Percentiles rank a stretch among this genome's conserved stretches.
These are phyloP conservation scores for Entomyzon cyanotis DNA, from an alignment of 2,113 vertebrate genomes.

Conservation along the genomic window DNA sequence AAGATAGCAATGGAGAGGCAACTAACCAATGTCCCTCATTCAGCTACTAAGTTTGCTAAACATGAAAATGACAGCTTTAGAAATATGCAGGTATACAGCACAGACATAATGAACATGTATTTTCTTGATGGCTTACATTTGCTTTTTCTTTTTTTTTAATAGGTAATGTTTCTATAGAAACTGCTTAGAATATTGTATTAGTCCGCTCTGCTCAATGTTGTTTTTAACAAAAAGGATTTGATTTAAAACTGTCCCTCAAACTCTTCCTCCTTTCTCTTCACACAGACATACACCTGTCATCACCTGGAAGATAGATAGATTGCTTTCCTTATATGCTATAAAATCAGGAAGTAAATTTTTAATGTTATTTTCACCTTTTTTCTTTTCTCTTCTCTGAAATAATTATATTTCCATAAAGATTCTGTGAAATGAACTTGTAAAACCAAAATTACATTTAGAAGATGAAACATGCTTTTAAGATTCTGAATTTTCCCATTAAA, in stretches of 20 bases:
- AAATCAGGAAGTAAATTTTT: neutral
- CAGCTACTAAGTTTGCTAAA: neutral
- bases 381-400: neutral
- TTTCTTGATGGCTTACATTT: neutral
- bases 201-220: neutral
- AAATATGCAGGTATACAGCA: neutral
- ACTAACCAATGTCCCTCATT: neutral
- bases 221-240: neutral
- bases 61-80: neutral
- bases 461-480: neutral
- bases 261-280: neutral
- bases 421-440: neutral
- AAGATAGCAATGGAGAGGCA: neutral
- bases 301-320: neutral
- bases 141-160: neutral
- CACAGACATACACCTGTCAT: neutral
- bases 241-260: neutral
- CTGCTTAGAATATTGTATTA: neutral
- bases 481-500: neutral
- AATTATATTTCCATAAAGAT: neutral
- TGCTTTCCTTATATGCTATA: neutral
- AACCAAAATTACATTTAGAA: slow-evolving; percentile 5
- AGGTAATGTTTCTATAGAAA: neutral
- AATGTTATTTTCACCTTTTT: neutral
- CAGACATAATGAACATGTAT: accelerated